Percentiles rank a stretch among this genome's conserved stretches.
Evolutionary conservation across 2,797 vertebrate genomes (phyloP).

Genomic region (Dendrocincla tyrannina): DNA sequence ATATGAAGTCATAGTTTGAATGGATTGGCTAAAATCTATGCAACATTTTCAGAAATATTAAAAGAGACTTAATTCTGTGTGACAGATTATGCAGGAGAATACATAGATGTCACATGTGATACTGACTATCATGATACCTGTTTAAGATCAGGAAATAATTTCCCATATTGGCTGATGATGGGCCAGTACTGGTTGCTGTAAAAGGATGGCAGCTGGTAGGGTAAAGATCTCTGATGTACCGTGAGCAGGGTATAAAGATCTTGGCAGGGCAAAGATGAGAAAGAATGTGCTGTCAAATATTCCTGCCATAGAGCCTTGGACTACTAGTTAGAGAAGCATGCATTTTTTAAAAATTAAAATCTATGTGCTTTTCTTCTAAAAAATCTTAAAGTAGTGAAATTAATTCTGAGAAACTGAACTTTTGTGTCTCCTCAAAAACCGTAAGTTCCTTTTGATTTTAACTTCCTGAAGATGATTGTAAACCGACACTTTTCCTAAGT

Average conservation of each 20-base stretch:
- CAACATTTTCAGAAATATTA: background rate
- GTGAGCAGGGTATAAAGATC: background rate
- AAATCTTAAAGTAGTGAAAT: background rate
- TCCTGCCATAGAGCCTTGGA: background rate
- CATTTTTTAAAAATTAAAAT: background rate
- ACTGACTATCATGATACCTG: background rate
- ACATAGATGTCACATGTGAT: rapidly evolving
- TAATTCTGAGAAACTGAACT: background rate
- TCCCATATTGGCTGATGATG: background rate
- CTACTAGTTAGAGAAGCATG: background rate
- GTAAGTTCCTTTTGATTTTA: background rate
- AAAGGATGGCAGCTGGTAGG: background rate
- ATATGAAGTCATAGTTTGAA: background rate
- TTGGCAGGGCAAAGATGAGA: background rate
- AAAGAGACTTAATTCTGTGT: background rate
- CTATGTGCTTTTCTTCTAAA: background rate
- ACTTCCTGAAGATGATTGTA: background rate
- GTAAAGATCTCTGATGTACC: background rate
- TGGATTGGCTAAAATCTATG: background rate
- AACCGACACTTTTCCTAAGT: background rate
- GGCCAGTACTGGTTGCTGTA: background rate
- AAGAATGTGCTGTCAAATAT: background rate
- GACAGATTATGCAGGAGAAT: background rate
- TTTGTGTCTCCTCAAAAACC: background rate
- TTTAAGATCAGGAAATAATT: background rate